Base-by-base conservation (phyloP, 2,113 vertebrate species). In the Syngnathus scovelli region DNA sequence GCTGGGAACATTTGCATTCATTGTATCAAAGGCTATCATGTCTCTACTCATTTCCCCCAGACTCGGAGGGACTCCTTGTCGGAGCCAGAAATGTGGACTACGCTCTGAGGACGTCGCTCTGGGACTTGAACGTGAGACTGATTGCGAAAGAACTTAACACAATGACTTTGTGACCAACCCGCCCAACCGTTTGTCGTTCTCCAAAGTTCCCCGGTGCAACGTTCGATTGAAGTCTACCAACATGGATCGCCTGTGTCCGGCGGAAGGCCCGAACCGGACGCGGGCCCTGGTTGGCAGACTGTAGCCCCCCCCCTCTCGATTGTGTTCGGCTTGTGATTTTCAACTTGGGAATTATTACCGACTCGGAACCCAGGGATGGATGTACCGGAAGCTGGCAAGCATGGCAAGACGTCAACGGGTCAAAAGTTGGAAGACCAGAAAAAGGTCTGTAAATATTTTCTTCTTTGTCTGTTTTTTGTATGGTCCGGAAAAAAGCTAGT, bases 361-460 rank as follows among this genome's bases (percentile, higher is more conserved):
- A 21, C 86, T 92, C 86, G 86, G 75, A 86, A 82, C 88, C 87
- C 87, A 86, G 84, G 89, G 88, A 99, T 99, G 97, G 97, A 99
- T 93, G 93, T 94, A 93, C 92, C 94, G 78, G 96, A 98, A 84
- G 92, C 92, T 88, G 93, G 81, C 89, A 98, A 92, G 88, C 95
- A 96, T 95, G 93, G 92, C 90, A 98, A 94, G 89, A 98, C 96
- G 92, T 92, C 94, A 68, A 87, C 95, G 77, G 95, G 93, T 92
- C 97, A 99, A 82, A 99, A 99, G 78, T 90, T 98, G 83, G 97
- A 99, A 91, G 97, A 98, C 87, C 97, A 99, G 85, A 99, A 99
- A 75, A 98, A 98, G 95, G 97, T 98, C 95, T 89, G 85, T 55
- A 46, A n/a, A 19, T 9, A 16, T 33, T 10, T 72, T 21, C 7